phyloP scores from a whole-genome alignment of 2,888 invertebrate genomes.

The Cerastoderma edule region DNA sequence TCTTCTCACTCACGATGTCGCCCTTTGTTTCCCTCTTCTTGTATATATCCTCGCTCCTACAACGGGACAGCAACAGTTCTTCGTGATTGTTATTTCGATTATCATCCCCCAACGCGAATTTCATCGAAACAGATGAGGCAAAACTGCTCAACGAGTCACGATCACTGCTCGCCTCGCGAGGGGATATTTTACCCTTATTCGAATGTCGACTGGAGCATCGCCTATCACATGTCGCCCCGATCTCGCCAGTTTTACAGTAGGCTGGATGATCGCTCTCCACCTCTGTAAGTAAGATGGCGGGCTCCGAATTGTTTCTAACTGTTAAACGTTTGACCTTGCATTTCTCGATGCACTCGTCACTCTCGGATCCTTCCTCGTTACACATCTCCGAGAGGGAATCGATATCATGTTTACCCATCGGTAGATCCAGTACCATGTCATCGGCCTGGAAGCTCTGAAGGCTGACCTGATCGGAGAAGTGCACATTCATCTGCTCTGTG shows the following conservation, averaged over 20 bases:
- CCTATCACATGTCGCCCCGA: slow-evolving; percentile 13
- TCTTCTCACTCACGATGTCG: slow-evolving; percentile 48
- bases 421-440: slow-evolving; percentile 65
- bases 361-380: slow-evolving; percentile 44
- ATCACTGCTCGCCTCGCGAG: slow-evolving; percentile 25
- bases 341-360: slow-evolving; percentile 29
- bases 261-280: slow-evolving; percentile 75
- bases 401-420: slow-evolving; percentile 58
- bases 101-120: slow-evolving; percentile 33
- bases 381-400: slow-evolving; percentile 56
- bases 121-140: slow-evolving; percentile 43
- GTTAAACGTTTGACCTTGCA: slow-evolving; percentile 22
- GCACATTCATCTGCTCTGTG: slow-evolving; percentile 70
- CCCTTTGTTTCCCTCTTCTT: slow-evolving; percentile 34
- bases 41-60: slow-evolving; percentile 51
- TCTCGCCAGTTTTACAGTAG: slow-evolving; percentile 17
- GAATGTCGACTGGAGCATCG: slow-evolving; percentile 2
- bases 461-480: slow-evolving; percentile 68
- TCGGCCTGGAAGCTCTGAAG: slow-evolving; percentile 66
- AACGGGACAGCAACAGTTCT: slow-evolving; percentile 37
- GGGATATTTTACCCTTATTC: slow-evolving; percentile 31
- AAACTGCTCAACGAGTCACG: slow-evolving; percentile 38
- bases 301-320: slow-evolving; percentile 46
- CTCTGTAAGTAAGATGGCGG: slow-evolving; percentile 69
- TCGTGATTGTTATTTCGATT: slow-evolving; percentile 10